These are phyloP conservation scores for Drosophila dunni DNA, from an alignment of 1,140 invertebrate genomes.

Conservation along the genomic window DNA sequence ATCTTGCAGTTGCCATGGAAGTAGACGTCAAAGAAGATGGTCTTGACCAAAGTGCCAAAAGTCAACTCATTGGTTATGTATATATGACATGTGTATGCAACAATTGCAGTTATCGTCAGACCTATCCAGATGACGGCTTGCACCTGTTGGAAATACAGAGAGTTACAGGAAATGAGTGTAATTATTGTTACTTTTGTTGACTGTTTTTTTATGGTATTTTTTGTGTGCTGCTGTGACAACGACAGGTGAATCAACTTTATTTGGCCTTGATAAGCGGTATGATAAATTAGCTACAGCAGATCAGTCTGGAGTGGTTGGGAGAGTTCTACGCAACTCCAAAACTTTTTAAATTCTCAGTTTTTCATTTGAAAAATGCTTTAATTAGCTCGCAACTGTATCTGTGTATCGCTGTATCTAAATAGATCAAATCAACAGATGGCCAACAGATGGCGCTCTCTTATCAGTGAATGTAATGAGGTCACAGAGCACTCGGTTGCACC, in stretches of 20 bases:
- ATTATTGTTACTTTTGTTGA: slow-evolving; percentile 18
- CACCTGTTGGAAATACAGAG: slow-evolving; percentile 33
- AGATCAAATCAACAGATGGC: slow-evolving; percentile 13
- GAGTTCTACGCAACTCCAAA: background rate
- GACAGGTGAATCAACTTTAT: slow-evolving; percentile 14
- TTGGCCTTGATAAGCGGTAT: slow-evolving; percentile 7
- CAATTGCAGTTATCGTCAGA: slow-evolving; percentile 71
- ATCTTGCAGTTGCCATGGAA: slow-evolving; percentile 65
- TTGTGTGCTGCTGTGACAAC: background rate
- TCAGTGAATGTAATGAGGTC: slow-evolving; percentile 50
- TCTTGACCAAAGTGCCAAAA: slow-evolving; percentile 57
- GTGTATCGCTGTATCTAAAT: background rate
- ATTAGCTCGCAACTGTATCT: background rate
- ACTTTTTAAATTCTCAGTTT: too few species aligned
- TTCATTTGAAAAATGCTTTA: slow-evolving; percentile 14
- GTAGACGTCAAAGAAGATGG: slow-evolving; percentile 70
- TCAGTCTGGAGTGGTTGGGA: background rate
- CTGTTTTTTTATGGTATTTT: background rate
- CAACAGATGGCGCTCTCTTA: slow-evolving; percentile 17
- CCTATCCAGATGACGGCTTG: slow-evolving; percentile 76
- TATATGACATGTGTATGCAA: slow-evolving; percentile 69
- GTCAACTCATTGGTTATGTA: slow-evolving; percentile 49
- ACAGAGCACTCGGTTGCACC: background rate
- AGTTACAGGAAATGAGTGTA: slow-evolving; percentile 8
- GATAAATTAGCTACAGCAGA: slow-evolving; percentile 28